Conservation (phyloP, 2,113 vertebrate genomes). For the Engraulis encrasicolus region DNA sequence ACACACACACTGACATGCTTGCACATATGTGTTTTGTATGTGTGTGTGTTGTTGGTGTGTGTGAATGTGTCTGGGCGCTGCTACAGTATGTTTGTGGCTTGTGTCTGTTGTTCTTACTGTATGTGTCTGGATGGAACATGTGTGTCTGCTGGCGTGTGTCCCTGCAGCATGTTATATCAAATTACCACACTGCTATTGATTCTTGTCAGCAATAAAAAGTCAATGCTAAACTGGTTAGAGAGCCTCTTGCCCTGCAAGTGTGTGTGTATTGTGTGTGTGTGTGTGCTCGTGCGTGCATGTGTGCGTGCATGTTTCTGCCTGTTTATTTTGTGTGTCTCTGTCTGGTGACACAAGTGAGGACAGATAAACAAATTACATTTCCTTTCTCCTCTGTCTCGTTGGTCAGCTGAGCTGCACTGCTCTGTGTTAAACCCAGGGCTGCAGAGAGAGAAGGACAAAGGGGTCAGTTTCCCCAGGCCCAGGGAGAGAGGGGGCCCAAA, state of each 20-base stretch:
- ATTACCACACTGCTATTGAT: constrained; percentile 5
- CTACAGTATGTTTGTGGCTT: not conserved
- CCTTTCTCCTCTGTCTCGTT: not conserved
- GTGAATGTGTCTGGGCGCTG: not conserved
- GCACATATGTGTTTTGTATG: not conserved
- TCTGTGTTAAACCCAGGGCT: not conserved
- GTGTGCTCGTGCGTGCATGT: no score
- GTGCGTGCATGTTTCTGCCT: not conserved
- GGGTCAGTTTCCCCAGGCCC: no score
- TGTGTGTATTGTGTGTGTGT: not conserved
- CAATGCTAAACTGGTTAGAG: constrained; percentile 8
- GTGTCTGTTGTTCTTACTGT: not conserved
- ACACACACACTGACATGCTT: not conserved
- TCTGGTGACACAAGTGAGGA: not conserved
- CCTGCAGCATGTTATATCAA: not conserved
- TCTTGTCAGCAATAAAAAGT: constrained; percentile 16
- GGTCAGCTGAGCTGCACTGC: not conserved
- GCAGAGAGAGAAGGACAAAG: no score
- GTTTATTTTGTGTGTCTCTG: not conserved
- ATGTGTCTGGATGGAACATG: not conserved
- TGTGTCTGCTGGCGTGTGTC: not conserved
- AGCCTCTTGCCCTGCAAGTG: not conserved
- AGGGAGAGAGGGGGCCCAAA: no score
- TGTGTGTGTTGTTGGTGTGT: not conserved
- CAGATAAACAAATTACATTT: not conserved